Evolutionary conservation across 1,140 invertebrate species (phyloP).

Genomic region (Leptonema lineaticorne): DNA sequence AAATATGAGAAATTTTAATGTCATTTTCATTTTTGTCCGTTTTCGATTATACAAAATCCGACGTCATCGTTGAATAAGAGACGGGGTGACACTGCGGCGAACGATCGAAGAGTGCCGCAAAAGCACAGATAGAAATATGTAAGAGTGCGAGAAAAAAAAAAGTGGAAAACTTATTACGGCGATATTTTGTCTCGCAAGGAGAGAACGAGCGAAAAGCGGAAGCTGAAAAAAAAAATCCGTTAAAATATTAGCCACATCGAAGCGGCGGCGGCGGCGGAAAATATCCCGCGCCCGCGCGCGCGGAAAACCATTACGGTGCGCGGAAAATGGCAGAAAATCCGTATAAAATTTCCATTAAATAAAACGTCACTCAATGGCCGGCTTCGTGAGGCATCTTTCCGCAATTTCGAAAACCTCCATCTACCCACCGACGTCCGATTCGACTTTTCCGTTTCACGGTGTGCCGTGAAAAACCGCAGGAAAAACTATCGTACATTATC

Average conservation of each 20-base stretch:
- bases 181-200: conserved; percentile 12
- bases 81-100: no score
- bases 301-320: conserved; percentile 20
- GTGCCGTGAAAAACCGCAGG: background rate
- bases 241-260: conserved; percentile 25
- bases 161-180: conserved; percentile 18
- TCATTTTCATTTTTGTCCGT: no score
- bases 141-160: conserved; percentile 5
- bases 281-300: conserved; percentile 10
- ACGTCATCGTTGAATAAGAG: no score
- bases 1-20: no score
- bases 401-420: no score
- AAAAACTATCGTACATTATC: conserved; percentile 30
- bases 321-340: conserved; percentile 25
- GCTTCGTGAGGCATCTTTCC: background rate
- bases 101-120: no score
- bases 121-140: background rate
- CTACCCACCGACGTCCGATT: no score
- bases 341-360: conserved; percentile 35
- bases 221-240: conserved; percentile 11
- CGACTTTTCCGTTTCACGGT: no score
- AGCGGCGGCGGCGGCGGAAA: conserved; percentile 4
- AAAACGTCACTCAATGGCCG: conserved; percentile 32
- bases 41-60: no score
- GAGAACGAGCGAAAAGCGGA: background rate